A percentile compares a stretch with the other conserved stretches of the same genome.
phyloP scores from a whole-genome alignment of 2,113 vertebrate genomes.

The Larimichthys crocea region DNA sequence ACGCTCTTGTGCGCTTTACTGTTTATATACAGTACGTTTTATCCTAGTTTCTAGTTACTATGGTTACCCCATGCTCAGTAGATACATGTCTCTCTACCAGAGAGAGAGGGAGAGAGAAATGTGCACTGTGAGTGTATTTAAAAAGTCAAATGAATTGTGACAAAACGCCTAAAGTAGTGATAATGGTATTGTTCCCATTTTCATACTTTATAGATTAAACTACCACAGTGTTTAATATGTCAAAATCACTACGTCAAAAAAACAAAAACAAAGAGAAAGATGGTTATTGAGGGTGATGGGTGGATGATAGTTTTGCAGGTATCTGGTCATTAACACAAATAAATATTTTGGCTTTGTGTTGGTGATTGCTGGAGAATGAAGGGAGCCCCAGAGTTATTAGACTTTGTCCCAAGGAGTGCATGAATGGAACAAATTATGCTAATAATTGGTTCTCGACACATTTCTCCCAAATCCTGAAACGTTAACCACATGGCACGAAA shows the following conservation, averaged over 20 bases:
- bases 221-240: background rate
- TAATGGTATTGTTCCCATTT: background rate
- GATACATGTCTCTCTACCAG: conserved; percentile 19
- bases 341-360: too few species aligned
- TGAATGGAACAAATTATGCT: too few species aligned
- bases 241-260: background rate
- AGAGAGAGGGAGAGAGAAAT: background rate
- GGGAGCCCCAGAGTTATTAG: too few species aligned
- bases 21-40: conserved; percentile 61
- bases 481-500: too few species aligned
- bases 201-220: background rate
- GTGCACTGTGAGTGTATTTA: background rate
- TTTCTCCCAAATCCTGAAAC: too few species aligned
- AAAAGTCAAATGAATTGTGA: conserved; percentile 19
- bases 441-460: too few species aligned
- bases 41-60: conserved; percentile 74
- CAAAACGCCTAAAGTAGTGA: background rate
- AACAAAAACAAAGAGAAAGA: too few species aligned
- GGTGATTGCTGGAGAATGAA: too few species aligned
- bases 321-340: too few species aligned
- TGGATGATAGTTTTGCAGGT: too few species aligned
- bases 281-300: too few species aligned
- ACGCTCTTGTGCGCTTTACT: conserved; percentile 32
- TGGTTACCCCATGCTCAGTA: conserved; percentile 66
- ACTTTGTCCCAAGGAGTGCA: too few species aligned